These are phyloP conservation scores for Dreissena polymorpha DNA, from an alignment of 1,140 invertebrate species.

Conservation along the genomic window DNA sequence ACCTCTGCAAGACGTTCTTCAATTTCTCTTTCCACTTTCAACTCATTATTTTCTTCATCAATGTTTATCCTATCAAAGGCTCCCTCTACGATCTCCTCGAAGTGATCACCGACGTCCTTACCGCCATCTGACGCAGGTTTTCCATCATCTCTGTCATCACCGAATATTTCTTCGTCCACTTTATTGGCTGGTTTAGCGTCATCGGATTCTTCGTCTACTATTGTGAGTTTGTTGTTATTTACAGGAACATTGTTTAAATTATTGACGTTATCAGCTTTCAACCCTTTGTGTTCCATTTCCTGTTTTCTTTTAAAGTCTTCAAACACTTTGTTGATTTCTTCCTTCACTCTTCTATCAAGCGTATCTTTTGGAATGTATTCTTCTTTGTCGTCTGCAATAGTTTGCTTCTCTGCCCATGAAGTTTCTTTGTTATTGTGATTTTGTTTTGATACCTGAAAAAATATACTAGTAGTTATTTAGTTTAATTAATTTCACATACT, in stretches of 20 bases:
- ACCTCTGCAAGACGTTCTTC: neutral
- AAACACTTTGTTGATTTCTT: too few relatives aligned
- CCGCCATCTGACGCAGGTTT: slow-evolving; percentile 4
- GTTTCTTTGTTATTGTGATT: too few relatives aligned
- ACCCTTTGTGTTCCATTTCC: too few relatives aligned
- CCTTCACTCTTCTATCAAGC: neutral
- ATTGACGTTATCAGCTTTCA: slow-evolving; percentile 10
- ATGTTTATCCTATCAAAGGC: slow-evolving; percentile 8
- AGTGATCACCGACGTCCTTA: slow-evolving; percentile 10
- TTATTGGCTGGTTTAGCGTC: neutral
- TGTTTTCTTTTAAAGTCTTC: too few relatives aligned
- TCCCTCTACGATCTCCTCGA: neutral
- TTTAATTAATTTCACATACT: too few relatives aligned
- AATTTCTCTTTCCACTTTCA: neutral
- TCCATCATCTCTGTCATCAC: slow-evolving; percentile 5
- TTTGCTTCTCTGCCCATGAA: too few relatives aligned
- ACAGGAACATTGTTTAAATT: too few relatives aligned
- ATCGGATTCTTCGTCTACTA: too few relatives aligned
- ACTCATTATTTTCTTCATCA: slow-evolving; percentile 17
- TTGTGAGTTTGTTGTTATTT: neutral
- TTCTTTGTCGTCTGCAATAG: too few relatives aligned
- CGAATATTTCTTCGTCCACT: neutral
- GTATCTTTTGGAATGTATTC: too few relatives aligned
- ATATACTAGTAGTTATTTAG: too few relatives aligned
- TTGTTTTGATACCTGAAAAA: too few relatives aligned